Base-by-base conservation (phyloP, 2,113 vertebrate species). In the Corythoichthys intestinalis region DNA sequence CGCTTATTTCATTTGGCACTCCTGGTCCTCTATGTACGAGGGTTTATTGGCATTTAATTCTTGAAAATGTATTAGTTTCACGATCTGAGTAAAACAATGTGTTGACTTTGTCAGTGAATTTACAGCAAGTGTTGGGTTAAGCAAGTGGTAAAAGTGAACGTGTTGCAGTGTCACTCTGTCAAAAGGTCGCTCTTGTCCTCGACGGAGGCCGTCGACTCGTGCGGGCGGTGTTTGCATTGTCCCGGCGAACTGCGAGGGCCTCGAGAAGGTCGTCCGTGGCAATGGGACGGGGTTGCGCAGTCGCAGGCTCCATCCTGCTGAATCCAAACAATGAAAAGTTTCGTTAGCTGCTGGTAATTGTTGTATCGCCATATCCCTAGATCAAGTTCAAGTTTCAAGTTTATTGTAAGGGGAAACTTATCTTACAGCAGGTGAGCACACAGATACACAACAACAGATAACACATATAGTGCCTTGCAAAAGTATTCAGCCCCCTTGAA, bases 241-340 rank as follows among this genome's bases (percentile, higher is more conserved):
- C 93, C 91, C 17, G 91, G 93, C 10, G 91, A 91, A 72, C 94
- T 95, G 73, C 95, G 96, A 41, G 90, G 2, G 1, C 91, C 88
- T 80, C 95, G 94, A 6, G 96, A 94, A 0, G 95, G 87, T 69
- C 96, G 92, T 81, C 91, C 74, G 2, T 94, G 91, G 85, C 95
- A 98, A 77, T 95, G 88, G 35, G 94, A 92, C 87, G 95, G 97
- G 60, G 91, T 86, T 47, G 90, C 92, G 62, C 97, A 99, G 87
- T 97, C 95, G 83, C 96, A 99, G 4, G 93, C 88, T n/a, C 81
- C 85, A 69, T 99, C 96, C 97, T 99, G 86, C 71, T 66, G 71
- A 70, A 76, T 2, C 66, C 4, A 66, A 63, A 58, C 14, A 28
- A 28, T 1, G 20, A 28, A 28, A 28, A 28, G 20, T 28, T 28